Base-by-base conservation (phyloP, 1,140 invertebrate genomes). In the Drosophila malerkotliana region DNA sequence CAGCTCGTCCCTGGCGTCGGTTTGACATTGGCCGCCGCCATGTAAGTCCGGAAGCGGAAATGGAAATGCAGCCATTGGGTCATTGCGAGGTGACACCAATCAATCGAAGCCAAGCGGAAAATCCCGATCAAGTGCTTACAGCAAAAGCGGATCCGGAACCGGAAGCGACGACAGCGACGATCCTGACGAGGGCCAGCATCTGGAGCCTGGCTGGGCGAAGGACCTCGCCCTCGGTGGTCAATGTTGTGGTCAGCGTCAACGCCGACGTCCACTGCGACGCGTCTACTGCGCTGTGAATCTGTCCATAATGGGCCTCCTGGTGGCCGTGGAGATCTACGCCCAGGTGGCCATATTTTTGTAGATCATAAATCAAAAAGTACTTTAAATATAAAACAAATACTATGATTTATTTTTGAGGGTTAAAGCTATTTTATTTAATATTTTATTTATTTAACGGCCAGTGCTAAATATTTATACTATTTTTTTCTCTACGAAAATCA, bases 1-100 rank as follows among this genome's bases (percentile, higher is more conserved):
- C 69, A 84, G 82, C 74, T 92, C 92, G 28, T 89, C 92, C 52
- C 72, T 92, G 72, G 88, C 89, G 83, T 92, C 92, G 55, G 90
- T 92, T 87, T 92, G 91, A 92, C 90, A 91, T 88, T 90, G 90
- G 90, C 89, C 90, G 85, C 81, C 85, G 77, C 90, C 85, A 87
- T 78, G 87, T 69, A 73, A 77, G 87, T 79, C 72, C 88, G 81
- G 90, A 83, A 77, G 59, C 88, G 74, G 89, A 91, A 75, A 69
- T 91, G 79, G 89, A 84, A 51, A 82, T 59, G 34, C 64, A 72
- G 56, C 49, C 54, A 51, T 39, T 58, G 66, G 51, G 55, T 26
- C 47, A 63, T 41, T n/a, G 45, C 47, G 21, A 73, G 41, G 54
- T 61, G 56, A 63, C 45, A 47, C 21, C 10, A 28, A 12, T 8